Percentiles rank a stretch among this genome's conserved stretches.
Conservation (phyloP, 2,888 invertebrate genomes). For the Drosophila fulvimacula region DNA sequence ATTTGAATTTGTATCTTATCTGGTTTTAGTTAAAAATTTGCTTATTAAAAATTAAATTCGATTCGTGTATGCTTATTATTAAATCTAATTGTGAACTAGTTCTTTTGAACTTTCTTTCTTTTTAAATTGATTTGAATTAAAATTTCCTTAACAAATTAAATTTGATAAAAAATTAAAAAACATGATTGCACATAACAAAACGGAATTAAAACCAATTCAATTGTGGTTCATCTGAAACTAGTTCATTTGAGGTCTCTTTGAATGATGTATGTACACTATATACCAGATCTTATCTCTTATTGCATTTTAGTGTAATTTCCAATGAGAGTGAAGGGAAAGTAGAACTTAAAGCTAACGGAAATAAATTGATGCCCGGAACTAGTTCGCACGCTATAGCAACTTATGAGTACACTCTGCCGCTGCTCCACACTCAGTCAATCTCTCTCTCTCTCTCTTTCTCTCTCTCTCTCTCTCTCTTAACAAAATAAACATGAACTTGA, state of each 20-base stretch:
- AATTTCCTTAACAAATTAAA: not conserved
- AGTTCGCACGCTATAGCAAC: constrained; percentile 26
- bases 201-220: not conserved
- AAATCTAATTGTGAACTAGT: not conserved
- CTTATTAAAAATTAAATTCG: constrained; percentile 4
- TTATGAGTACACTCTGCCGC: constrained; percentile 22
- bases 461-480: constrained; percentile 4
- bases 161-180: not conserved
- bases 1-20: not conserved
- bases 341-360: not conserved
- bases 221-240: not conserved
- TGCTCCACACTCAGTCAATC: constrained; percentile 2
- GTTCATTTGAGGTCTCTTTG: not conserved
- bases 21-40: not conserved
- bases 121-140: not conserved
- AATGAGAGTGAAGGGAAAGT: not conserved
- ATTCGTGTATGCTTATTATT: not conserved
- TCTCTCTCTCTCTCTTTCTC: not conserved
- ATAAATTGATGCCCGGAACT: constrained; percentile 17
- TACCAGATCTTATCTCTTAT: not conserved
- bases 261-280: not conserved
- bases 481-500: constrained; percentile 42
- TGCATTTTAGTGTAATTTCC: not conserved
- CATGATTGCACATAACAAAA: not conserved
- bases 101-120: not conserved